Percentiles rank a stretch among this genome's conserved stretches.
These are phyloP conservation scores for Mesodorylaimus sp. DNA, from an alignment of 2,888 invertebrate species.

Conservation along the genomic window DNA sequence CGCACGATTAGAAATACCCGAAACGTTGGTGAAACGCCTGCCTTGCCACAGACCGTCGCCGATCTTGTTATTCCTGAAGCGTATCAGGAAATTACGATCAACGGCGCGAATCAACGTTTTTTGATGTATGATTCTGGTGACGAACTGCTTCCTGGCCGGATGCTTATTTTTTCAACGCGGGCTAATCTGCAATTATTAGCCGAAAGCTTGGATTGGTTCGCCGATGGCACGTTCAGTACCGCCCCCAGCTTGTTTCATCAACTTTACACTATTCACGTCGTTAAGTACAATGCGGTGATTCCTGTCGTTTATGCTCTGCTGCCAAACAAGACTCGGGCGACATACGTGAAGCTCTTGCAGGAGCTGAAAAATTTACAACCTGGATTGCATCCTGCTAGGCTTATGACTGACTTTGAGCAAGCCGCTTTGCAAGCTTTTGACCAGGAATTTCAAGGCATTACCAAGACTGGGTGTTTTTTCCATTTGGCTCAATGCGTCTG, in stretches of 20 bases:
- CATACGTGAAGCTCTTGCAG: neutral
- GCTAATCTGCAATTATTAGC: no score
- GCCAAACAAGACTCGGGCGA: neutral
- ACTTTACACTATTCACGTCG: no score
- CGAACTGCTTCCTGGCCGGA: no score
- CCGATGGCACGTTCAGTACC: no score
- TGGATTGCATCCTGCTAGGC: neutral
- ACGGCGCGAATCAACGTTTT: no score
- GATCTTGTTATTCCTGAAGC: no score
- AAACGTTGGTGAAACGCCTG: neutral
- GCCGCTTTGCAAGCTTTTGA: neutral
- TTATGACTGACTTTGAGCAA: neutral
- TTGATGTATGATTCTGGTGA: no score
- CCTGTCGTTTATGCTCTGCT: neutral
- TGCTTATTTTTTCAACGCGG: no score
- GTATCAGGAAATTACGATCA: no score
- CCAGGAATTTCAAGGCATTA: neutral
- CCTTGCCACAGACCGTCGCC: neutral
- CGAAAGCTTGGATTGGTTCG: no score
- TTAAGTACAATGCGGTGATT: no score
- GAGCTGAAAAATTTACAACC: neutral
- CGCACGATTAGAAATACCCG: neutral
- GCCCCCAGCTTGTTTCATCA: no score
- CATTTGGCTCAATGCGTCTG: neutral
- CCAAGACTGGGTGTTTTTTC: neutral